Conservation (phyloP, 2,888 invertebrate genomes). For the Phalangium opilio region DNA sequence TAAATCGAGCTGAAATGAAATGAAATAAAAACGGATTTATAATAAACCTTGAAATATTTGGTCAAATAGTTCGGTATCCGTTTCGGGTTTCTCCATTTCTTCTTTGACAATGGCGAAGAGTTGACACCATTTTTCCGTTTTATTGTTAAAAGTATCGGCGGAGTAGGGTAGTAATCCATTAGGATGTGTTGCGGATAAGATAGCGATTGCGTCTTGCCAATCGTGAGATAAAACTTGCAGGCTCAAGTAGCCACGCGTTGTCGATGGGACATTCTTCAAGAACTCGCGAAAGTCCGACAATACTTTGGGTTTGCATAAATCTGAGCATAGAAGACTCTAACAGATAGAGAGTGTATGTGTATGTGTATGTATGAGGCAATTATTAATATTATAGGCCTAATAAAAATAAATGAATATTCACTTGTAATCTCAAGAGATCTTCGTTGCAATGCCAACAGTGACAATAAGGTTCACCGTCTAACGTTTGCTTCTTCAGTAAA, state of each 20-base stretch:
- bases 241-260: conserved; percentile 10
- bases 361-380: too few relatives aligned
- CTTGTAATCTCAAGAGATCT: conserved; percentile 19
- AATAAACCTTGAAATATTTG: conserved; percentile 10
- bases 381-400: too few relatives aligned
- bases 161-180: conserved; percentile 16
- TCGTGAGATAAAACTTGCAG: conserved; percentile 15
- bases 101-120: conserved; percentile 11
- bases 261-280: too few relatives aligned
- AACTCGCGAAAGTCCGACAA: too few relatives aligned
- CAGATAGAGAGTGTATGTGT: too few relatives aligned
- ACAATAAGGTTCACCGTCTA: conserved; percentile 5
- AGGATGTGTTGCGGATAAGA: conserved; percentile 11
- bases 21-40: background rate
- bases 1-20: too few relatives aligned
- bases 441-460: conserved; percentile 20
- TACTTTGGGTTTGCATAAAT: too few relatives aligned
- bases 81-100: conserved; percentile 9
- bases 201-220: conserved; percentile 10
- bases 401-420: background rate
- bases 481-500: conserved; percentile 4
- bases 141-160: conserved; percentile 11
- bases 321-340: too few relatives aligned
- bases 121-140: conserved; percentile 13
- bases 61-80: conserved; percentile 9